Evolutionary conservation across 2,888 invertebrate species (phyloP), one percentile per base, ranked within the genome.

Genomic region (Cyrtodaria siliqua): DNA sequence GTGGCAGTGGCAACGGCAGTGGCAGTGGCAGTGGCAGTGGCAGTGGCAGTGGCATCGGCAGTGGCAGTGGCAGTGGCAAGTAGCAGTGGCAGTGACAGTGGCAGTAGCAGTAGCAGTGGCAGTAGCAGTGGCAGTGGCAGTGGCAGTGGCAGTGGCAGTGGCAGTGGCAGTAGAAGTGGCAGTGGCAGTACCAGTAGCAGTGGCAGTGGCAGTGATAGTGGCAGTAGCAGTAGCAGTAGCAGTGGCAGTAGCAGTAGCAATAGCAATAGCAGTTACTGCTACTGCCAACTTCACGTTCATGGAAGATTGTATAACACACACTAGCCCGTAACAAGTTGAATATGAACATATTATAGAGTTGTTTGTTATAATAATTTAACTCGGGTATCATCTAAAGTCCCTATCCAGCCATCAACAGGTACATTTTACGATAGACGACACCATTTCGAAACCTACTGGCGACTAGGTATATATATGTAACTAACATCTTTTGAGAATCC

Each of bases 91-190:
- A 33, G 33, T 33, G 33, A 12, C 12, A 33, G 33, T 33, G n/a
- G 33, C 12, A 33, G 24, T 38, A 24, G 24, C 40, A 38, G 16
- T 57, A 18, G 16, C 20, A 23, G 33, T 40, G 23, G 24, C 40
- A 38, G 42, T 57, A 40, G 24, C 40, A 6, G 24, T 40, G 24
- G 24, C 20, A 40, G 42, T 57, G 24, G 42, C 40, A 23, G 12
- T 29, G 42, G 24, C n/a, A 23, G 40, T 40, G 20, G 20, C 40
- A 8, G 42, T 57, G 24, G 42, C 23, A 12, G 57, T 40, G 16
- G 57, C 40, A 23, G 38, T 40, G 24, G 57, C 40, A 8, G 57
- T 57, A 20, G 57, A 20, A 23, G 57, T 40, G 20, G 57, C 40
- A 23, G 42, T 57, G 9, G 20, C 20, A 23, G 57, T 14, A 3